A percentile compares a stretch with the other conserved stretches of the same genome.
Conservation (phyloP, 2,888 invertebrate species). For the Acronicta aceris region DNA sequence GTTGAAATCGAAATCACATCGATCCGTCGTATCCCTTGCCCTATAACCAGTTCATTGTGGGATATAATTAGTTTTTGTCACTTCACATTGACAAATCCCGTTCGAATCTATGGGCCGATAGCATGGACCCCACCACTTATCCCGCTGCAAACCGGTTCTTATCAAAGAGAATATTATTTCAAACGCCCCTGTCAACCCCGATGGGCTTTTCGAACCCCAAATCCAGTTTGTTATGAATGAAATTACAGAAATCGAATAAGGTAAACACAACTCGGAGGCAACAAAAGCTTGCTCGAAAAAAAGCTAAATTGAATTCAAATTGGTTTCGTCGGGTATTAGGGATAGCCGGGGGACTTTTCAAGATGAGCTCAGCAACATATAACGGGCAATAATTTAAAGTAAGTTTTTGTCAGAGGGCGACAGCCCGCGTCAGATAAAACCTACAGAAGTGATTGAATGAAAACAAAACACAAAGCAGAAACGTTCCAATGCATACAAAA, state of each 20-base stretch:
- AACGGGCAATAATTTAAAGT: conserved; percentile 83
- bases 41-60: conserved; percentile 78
- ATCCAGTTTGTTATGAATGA: conserved; percentile 90
- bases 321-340: conserved; percentile 89
- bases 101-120: conserved; percentile 75
- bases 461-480: conserved; percentile 63
- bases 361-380: conserved; percentile 77
- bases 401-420: conserved; percentile 82
- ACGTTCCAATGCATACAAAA: conserved; percentile 4
- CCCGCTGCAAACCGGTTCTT: conserved; percentile 81
- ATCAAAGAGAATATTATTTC: conserved; percentile 89
- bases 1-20: conserved; percentile 72
- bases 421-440: conserved; percentile 74
- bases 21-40: conserved; percentile 69
- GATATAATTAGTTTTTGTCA: conserved; percentile 88
- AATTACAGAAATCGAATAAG: conserved; percentile 90
- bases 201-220: conserved; percentile 87
- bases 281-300: conserved; percentile 88
- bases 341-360: conserved; percentile 85
- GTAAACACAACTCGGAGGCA: conserved; percentile 89
- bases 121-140: conserved; percentile 81
- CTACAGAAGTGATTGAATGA: conserved; percentile 75
- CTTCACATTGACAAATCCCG: conserved; percentile 87
- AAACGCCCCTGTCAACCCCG: conserved; percentile 88
- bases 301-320: conserved; percentile 90